These are phyloP conservation scores for Rhopalosiphum padi DNA, from an alignment of 1,140 invertebrate species.

Conservation along the genomic window DNA sequence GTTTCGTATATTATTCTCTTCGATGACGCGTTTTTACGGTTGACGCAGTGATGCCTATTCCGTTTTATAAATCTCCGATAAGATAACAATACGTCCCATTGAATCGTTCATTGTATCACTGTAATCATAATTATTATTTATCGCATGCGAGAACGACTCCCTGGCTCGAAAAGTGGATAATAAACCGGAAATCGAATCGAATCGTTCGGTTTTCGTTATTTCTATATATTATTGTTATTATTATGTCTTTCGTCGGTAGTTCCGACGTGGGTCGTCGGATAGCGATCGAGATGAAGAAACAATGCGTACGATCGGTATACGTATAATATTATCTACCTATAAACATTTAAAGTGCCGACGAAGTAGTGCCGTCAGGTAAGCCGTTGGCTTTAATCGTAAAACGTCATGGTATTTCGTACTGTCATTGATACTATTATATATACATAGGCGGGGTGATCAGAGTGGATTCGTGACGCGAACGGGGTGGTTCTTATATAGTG, in stretches of 20 bases:
- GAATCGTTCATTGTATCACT: no score
- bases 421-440: not conserved
- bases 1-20: not conserved
- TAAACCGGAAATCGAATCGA: not conserved
- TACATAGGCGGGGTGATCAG: not conserved
- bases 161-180: not conserved
- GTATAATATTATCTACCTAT: not conserved
- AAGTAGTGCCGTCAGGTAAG: not conserved
- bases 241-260: not conserved
- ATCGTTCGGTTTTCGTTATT: not conserved
- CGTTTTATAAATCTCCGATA: not conserved
- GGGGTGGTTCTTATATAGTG: not conserved
- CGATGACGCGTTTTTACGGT: not conserved
- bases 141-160: not conserved
- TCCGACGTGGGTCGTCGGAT: not conserved
- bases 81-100: not conserved
- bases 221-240: not conserved
- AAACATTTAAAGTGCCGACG: not conserved
- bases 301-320: not conserved
- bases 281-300: not conserved
- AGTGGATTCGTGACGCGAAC: not conserved
- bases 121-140: not conserved
- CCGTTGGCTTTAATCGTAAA: not conserved
- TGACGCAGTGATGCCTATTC: not conserved
- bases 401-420: not conserved